Evolutionary conservation across 2,113 vertebrate genomes (phyloP).

Genomic region (Cettia cetti): DNA sequence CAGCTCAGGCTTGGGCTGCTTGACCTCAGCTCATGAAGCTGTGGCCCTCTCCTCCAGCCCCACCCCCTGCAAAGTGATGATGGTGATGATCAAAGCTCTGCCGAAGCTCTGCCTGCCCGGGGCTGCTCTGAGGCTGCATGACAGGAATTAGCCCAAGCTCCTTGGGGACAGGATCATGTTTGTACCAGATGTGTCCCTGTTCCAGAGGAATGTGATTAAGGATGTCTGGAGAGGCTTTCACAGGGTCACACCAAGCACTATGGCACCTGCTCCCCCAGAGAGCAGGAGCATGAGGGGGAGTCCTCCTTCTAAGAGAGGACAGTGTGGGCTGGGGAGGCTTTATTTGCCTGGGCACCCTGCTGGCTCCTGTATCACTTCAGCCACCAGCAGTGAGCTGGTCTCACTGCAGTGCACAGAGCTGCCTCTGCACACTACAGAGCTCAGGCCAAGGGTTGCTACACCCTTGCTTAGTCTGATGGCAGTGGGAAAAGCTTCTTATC

Average conservation of each 20-base stretch:
- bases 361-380: not conserved
- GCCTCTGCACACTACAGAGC: not conserved
- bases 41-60: not conserved
- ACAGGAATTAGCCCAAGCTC: constrained; percentile 16
- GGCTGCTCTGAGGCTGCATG: not conserved
- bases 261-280: constrained; percentile 6
- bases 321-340: not conserved
- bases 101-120: fast-evolving
- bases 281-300: not conserved
- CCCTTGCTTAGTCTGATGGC: not conserved
- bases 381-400: fast-evolving
- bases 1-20: not conserved
- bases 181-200: constrained; percentile 57
- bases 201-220: constrained; percentile 63
- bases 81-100: not conserved
- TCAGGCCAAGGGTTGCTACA: not conserved
- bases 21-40: not conserved
- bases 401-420: not conserved
- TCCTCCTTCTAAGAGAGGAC: not conserved
- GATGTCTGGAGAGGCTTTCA: not conserved
- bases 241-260: not conserved
- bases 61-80: not conserved
- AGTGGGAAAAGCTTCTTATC: not conserved
- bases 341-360: not conserved
- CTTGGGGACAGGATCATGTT: constrained; percentile 43